These are phyloP conservation scores for Micromussa lordhowensis DNA, from an alignment of 92 coral and sea anemone genomes.

Conservation along the genomic window DNA sequence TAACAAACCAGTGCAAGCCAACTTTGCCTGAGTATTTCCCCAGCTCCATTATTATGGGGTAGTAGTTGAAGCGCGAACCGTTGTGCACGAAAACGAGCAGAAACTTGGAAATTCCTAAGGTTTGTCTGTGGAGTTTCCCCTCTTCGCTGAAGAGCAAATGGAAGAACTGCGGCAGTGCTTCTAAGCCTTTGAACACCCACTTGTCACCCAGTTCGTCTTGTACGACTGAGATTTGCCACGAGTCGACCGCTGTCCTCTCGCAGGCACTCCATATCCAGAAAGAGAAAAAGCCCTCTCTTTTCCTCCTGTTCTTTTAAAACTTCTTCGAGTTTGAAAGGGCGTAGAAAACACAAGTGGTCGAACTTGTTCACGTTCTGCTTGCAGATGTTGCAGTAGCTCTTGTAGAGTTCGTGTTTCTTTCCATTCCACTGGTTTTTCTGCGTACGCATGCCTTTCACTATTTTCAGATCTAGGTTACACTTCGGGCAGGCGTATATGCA, in stretches of 20 bases:
- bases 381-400: neutral
- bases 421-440: neutral
- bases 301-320: neutral
- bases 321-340: neutral
- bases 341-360: neutral
- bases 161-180: no score
- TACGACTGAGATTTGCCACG: neutral
- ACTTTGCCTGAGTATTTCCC: neutral
- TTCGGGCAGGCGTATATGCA: neutral
- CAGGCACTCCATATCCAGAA: neutral
- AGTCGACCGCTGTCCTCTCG: neutral
- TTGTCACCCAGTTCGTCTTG: neutral
- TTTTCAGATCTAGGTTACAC: neutral
- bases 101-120: neutral
- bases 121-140: neutral
- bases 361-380: no score
- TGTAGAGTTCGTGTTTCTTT: neutral
- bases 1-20: no score
- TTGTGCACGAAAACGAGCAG: constrained; percentile 25
- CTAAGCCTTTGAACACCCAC: neutral
- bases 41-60: no score
- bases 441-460: neutral
- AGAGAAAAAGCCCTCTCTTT: neutral
- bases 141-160: neutral
- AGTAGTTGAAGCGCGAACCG: constrained; percentile 13